Base-by-base conservation (phyloP, 2,888 invertebrate species). In the Agelastica alni region DNA sequence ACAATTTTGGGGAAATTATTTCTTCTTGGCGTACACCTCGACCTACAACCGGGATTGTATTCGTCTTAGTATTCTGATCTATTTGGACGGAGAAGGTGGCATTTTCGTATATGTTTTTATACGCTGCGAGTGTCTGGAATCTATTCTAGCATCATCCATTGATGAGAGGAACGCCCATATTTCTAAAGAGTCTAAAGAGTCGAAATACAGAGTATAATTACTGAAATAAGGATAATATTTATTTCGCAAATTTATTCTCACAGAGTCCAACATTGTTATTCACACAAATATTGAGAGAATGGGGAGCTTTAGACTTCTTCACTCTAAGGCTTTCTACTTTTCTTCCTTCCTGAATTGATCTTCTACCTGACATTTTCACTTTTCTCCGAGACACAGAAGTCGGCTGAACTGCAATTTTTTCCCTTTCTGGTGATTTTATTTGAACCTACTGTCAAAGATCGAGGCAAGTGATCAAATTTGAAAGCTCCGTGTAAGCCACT, bases 301-400 rank as follows among this genome's bases (percentile, higher is more conserved):
- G 52, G 12, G 42, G 43, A 43, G 52, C 56, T 53, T 56, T 53
- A 42, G 47, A 32, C 47, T 53, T 45, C 32, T 46, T 56, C 53
- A 42, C 34, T 53, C 34, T 47, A 46, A 53, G 36, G 31, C 51
- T 53, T 41, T 26, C 51, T 28, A 52, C 52, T 52, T 52, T 56
- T 53, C 52, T 56, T 42, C 47, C 47, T 53, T 52, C 52, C 46
- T 52, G 46, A 39, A 32, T 46, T 45, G 39, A 30, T 52, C 56
- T 45, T 53, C 45, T 32, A 30, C 51, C 55, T 39, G 51, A 44
- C 7, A 55, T 51, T 44, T 45, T 31, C n/a, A 36, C 13, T 13
- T 46, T 34, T 13, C 46, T 32, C 28, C 20, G 18, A 44, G 51
- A 51, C 9, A 55, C 51, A 45, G 55, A 55, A 10, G 51, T 51